phyloP scores from a whole-genome alignment of 2,888 invertebrate genomes.

The Mesorhabditis spiculigera region DNA sequence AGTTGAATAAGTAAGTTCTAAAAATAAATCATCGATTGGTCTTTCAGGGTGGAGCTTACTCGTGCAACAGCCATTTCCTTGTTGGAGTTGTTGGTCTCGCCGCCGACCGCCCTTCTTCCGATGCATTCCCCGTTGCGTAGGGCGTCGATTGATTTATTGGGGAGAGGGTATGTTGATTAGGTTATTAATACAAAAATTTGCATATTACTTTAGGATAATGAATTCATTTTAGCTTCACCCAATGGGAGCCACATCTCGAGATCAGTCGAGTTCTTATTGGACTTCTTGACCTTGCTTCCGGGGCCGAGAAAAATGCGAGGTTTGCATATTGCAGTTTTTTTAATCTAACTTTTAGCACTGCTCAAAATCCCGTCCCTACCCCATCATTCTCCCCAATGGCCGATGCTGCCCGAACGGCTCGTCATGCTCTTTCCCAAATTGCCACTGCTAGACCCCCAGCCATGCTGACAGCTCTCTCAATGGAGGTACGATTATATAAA shows the following conservation, averaged over 20 bases:
- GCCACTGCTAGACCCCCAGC: slow-evolving; percentile 94
- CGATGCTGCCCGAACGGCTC: slow-evolving; percentile 91
- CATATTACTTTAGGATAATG: neutral
- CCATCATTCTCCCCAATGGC: slow-evolving; percentile 78
- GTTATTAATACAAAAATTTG: neutral
- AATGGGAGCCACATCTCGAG: slow-evolving; percentile 96
- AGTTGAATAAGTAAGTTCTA: slow-evolving; percentile 66
- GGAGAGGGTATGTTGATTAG: slow-evolving; percentile 64
- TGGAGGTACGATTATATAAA: slow-evolving; percentile 60
- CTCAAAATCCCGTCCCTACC: neutral
- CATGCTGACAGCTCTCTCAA: slow-evolving; percentile 95
- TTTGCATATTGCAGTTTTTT: neutral
- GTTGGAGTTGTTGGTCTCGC: slow-evolving; percentile 83
- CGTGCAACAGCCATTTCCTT: slow-evolving; percentile 72
- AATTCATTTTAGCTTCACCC: slow-evolving; percentile 59
- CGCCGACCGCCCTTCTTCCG: slow-evolving; percentile 79
- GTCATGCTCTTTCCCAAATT: slow-evolving; percentile 92
- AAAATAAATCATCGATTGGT: too few relatives aligned
- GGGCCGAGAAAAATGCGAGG: slow-evolving; percentile 52
- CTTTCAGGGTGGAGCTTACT: slow-evolving; percentile 46
- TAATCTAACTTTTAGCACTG: neutral
- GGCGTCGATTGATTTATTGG: slow-evolving; percentile 93
- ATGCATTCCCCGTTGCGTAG: slow-evolving; percentile 85
- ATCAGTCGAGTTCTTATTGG: slow-evolving; percentile 82
- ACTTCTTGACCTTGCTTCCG: slow-evolving; percentile 68